Percentiles rank a stretch among this genome's conserved stretches.
Evolutionary conservation across 2,888 invertebrate species (phyloP).

Genomic region (Cecidostiba fungosa): DNA sequence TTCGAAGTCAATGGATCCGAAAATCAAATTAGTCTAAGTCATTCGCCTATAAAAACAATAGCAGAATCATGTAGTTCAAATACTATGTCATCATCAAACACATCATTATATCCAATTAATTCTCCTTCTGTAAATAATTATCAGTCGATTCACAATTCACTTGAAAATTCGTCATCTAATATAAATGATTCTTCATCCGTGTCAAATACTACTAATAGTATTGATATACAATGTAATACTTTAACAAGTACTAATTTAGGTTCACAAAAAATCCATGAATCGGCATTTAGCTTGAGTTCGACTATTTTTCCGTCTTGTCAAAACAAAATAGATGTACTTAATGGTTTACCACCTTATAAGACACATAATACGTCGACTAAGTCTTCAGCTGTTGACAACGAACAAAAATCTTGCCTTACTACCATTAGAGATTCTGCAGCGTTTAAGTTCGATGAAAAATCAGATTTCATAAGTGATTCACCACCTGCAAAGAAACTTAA

Average conservation of each 20-base stretch:
- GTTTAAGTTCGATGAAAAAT: neutral
- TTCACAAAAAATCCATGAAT: neutral
- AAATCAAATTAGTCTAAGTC: constrained; percentile 10
- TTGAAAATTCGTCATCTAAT: neutral
- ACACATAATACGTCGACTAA: too few relatives aligned
- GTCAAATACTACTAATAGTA: neutral
- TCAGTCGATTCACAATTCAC: neutral
- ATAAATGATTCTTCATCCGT: neutral
- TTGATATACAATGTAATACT: neutral
- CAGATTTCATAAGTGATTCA: neutral
- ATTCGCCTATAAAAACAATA: neutral
- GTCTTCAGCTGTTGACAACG: too few relatives aligned
- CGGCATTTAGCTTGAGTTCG: neutral
- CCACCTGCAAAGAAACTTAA: constrained; percentile 30
- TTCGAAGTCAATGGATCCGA: neutral
- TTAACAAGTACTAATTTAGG: neutral
- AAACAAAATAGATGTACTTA: neutral
- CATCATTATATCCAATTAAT: neutral
- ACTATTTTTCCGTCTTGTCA: neutral
- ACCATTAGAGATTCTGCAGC: neutral
- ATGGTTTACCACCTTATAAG: neutral
- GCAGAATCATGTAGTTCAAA: neutral
- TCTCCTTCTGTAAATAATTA: constrained; percentile 15
- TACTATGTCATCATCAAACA: neutral
- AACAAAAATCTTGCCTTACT: too few relatives aligned